Evolutionary conservation across 1,140 invertebrate species (phyloP).

Genomic region (Sitodiplosis mosellana): DNA sequence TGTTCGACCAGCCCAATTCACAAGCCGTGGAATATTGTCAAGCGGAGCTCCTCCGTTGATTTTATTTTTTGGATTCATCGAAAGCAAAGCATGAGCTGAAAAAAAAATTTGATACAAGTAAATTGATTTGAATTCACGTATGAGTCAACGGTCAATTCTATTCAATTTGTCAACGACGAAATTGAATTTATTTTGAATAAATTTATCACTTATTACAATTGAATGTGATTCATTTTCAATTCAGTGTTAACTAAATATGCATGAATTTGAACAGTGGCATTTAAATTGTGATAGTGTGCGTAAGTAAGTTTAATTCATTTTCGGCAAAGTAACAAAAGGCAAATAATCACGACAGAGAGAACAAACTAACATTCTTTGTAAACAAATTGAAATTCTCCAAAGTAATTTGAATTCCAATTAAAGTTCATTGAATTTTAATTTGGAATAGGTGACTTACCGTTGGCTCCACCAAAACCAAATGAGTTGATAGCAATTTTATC

Average conservation of each 20-base stretch:
- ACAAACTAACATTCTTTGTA: slow-evolving; percentile 16
- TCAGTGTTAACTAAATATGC: too few relatives aligned
- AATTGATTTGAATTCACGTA: too few relatives aligned
- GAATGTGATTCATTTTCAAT: neutral
- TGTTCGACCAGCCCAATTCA: slow-evolving; percentile 33
- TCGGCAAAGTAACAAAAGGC: neutral
- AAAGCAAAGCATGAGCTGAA: slow-evolving; percentile 54
- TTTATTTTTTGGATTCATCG: slow-evolving; percentile 32
- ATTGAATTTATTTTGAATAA: neutral
- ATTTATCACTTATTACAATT: neutral
- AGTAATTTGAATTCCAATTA: too few relatives aligned
- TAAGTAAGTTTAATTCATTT: neutral
- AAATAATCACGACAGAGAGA: neutral
- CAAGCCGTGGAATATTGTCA: slow-evolving; percentile 31
- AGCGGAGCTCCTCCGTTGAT: slow-evolving; percentile 28
- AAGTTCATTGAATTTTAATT: too few relatives aligned
- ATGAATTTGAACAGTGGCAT: too few relatives aligned
- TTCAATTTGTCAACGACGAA: slow-evolving; percentile 7
- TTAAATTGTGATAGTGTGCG: too few relatives aligned
- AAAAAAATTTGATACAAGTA: too few relatives aligned
- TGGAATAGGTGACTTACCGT: slow-evolving; percentile 53
- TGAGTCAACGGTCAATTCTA: too few relatives aligned
- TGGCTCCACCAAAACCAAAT: slow-evolving; percentile 66
- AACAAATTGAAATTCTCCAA: too few relatives aligned
- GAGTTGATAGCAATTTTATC: slow-evolving; percentile 52